Evolutionary conservation across 2,888 invertebrate species (phyloP).

Genomic region (Bellardia bayeri): DNA sequence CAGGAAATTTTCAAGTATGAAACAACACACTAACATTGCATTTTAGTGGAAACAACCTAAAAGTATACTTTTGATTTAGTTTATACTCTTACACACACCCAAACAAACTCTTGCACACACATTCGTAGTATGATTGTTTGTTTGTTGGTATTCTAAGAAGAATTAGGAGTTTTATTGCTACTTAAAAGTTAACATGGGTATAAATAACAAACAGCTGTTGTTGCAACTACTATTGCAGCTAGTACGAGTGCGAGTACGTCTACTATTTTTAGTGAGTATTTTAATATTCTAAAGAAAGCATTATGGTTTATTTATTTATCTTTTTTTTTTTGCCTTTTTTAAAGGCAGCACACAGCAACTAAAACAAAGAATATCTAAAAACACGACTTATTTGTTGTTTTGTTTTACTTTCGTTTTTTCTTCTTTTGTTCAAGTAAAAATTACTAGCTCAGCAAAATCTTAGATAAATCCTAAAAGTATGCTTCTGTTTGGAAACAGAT

Average conservation of each 20-base stretch:
- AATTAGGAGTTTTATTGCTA: constrained; percentile 54
- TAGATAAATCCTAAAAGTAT: constrained; percentile 50
- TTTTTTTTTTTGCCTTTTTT: neutral
- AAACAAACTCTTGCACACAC: neutral
- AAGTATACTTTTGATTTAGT: constrained; percentile 50
- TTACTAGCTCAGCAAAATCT: constrained; percentile 22
- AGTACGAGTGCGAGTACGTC: neutral
- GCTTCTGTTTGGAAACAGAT: constrained; percentile 16
- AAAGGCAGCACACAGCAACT: constrained; percentile 4
- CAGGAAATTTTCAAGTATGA: neutral
- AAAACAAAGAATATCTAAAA: constrained; percentile 21
- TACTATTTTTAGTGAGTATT: constrained; percentile 22
- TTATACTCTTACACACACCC: neutral
- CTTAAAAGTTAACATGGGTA: constrained; percentile 65
- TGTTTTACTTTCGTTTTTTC: neutral
- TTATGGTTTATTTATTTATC: constrained; percentile 47
- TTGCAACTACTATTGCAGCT: constrained; percentile 8
- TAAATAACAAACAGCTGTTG: constrained; percentile 64
- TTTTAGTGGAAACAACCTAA: constrained; percentile 34
- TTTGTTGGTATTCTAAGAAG: constrained; percentile 9
- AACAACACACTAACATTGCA: constrained; percentile 7
- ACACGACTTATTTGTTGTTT: constrained; percentile 19
- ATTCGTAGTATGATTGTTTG: neutral
- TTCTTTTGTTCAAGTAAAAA: neutral
- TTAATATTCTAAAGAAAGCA: constrained; percentile 28